Conservation (phyloP, 1,140 invertebrate species). For the Hypothenemus hampei region DNA sequence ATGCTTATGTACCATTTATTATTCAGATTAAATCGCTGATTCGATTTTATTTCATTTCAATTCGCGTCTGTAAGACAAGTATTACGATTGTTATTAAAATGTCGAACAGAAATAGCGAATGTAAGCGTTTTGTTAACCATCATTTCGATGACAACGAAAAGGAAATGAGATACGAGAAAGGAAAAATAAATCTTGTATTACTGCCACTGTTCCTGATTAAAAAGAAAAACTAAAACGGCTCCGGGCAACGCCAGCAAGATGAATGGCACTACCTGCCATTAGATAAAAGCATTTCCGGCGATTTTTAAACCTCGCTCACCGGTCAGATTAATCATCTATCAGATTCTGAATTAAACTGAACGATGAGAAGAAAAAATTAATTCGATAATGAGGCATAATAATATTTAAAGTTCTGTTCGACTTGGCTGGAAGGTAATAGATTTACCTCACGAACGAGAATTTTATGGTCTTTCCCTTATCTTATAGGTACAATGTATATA, state of each 20-base stretch:
- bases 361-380: no score
- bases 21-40: no score
- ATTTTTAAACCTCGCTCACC: slow-evolving; percentile 5
- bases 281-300: slow-evolving; percentile 15
- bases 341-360: background rate
- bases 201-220: slow-evolving; percentile 10
- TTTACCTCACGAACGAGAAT: no score
- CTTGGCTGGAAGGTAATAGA: no score
- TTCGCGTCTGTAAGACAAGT: no score
- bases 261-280: slow-evolving; percentile 17
- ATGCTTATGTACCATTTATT: no score
- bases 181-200: slow-evolving; percentile 23
- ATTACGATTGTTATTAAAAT: slow-evolving; percentile 2
- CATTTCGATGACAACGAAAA: no score
- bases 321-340: slow-evolving; percentile 7
- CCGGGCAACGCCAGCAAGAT: background rate
- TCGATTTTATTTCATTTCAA: no score
- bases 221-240: slow-evolving; percentile 15
- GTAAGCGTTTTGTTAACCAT: slow-evolving; percentile 19
- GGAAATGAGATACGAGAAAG: slow-evolving; percentile 23
- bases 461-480: no score
- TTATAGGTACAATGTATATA: no score
- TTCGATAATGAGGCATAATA: no score
- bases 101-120: slow-evolving; percentile 10
- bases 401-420: no score